Evolutionary conservation across 2,888 invertebrate species (phyloP), one percentile per base, ranked within the genome.

Genomic region (Cheiracanthium punctorium): DNA sequence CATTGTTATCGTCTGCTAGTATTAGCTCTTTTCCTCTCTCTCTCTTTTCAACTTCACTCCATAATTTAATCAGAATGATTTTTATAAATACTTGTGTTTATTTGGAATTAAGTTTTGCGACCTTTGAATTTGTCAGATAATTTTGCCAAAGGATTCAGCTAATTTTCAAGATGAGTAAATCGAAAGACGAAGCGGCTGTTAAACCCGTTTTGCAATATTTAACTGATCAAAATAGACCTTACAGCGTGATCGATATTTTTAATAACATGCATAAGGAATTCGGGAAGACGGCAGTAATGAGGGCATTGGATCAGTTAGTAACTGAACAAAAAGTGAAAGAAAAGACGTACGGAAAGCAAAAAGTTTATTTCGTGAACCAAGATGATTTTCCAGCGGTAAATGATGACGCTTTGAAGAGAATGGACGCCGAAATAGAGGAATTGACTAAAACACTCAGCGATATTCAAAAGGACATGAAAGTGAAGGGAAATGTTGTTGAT

Each of bases 341-440:
- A 90, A 96, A 96, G 92, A 91, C 93, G 41, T 96, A 96, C 91
- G 96, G 96, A 4, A 97, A 97, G 91, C 96, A 97, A 91, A 97
- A 96, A 92, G 95, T 97, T n/a, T 97, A 96, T 91, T 96, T 95
- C 88, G 93, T 95, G 43, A 92, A 94, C 89, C 96, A 96, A 92
- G 92, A 92, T 64, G 92, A 93, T 29, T 84, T 88, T 64, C 92
- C 91, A 82, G 90, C 92, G 1, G 90, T 90, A 32, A 91, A 91
- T 17, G 91, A 92, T 89, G 91, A 92, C 24, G 90, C 89, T 30
- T 1, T 93, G 24, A 91, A 92, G 91, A 93, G 93, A 80, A 93
- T 95, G 90, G 95, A 95, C 88, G 90, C 92, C 89, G 90, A 90
- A 80, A 92, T 92, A 20, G 89, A 89, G 5, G 89, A 90, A 33